Conservation (phyloP, 2,113 vertebrate species). For the Alligator mississippiensis region DNA sequence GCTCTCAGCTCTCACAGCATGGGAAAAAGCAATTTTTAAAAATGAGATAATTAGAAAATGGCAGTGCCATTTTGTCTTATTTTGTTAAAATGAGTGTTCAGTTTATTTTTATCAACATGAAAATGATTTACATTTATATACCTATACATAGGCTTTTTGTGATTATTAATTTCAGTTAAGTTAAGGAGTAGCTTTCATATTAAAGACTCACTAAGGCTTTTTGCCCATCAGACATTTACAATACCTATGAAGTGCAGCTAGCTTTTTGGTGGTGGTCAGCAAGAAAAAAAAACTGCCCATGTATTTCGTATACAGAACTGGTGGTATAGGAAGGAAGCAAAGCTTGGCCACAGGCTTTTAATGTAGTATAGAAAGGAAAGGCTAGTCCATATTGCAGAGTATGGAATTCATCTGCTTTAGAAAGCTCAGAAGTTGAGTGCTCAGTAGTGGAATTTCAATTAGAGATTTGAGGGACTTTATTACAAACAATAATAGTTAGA, state of each 20-base stretch:
- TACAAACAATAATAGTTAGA: neutral
- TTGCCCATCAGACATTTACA: neutral
- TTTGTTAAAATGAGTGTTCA: neutral
- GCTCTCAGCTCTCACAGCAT: slow-evolving; percentile 15
- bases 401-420: neutral
- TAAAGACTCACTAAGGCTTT: neutral
- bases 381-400: neutral
- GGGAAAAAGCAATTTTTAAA: slow-evolving; percentile 23
- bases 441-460: neutral
- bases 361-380: neutral
- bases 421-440: neutral
- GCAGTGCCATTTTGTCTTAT: accelerated
- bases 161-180: neutral
- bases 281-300: neutral
- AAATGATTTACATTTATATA: neutral
- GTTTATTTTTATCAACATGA: slow-evolving; percentile 13
- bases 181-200: neutral
- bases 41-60: slow-evolving; percentile 17
- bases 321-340: neutral
- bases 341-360: neutral
- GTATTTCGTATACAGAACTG: neutral
- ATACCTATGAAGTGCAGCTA: neutral
- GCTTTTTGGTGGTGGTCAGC: neutral
- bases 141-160: neutral
- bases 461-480: neutral